phyloP scores from a whole-genome alignment of 1,140 invertebrate species.

The Penaeus japonicus region DNA sequence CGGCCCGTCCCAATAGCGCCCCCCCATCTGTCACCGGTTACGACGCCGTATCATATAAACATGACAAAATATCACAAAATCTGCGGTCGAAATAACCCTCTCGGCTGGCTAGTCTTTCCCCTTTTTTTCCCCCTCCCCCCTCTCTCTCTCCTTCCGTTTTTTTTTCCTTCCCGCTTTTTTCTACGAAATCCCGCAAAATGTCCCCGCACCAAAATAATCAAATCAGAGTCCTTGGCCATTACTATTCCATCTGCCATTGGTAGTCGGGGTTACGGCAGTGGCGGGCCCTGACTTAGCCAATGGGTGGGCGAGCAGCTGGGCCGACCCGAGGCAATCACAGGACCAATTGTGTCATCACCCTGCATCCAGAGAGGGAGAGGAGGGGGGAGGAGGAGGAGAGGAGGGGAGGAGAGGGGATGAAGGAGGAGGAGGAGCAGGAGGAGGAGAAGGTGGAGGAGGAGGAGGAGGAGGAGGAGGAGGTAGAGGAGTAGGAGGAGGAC shows the following conservation, averaged over 20 bases:
- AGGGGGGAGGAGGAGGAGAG: too few relatives aligned
- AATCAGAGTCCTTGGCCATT: slow-evolving; percentile 34
- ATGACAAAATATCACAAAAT: slow-evolving; percentile 48
- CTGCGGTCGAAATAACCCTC: slow-evolving; percentile 41
- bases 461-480: too few relatives aligned
- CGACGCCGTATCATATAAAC: slow-evolving; percentile 47
- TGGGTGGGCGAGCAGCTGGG: slow-evolving; percentile 36
- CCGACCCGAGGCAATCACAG: slow-evolving; percentile 31
- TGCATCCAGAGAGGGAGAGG: too few relatives aligned
- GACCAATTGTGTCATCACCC: slow-evolving; percentile 52
- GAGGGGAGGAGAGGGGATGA: too few relatives aligned
- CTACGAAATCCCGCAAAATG: neutral
- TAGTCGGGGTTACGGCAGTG: slow-evolving; percentile 26
- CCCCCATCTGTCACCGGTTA: slow-evolving; percentile 38
- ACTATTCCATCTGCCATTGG: slow-evolving; percentile 49
- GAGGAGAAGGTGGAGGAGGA: too few relatives aligned
- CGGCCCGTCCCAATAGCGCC: too few relatives aligned
- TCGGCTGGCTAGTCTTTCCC: neutral
- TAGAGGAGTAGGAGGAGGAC: too few relatives aligned
- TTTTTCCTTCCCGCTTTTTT: neutral
- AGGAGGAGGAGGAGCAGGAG: too few relatives aligned
- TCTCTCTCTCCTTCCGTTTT: neutral
- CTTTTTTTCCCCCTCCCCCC: neutral
- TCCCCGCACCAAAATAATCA: slow-evolving; percentile 43
- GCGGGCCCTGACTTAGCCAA: slow-evolving; percentile 33